Base-by-base conservation (phyloP, 2,888 invertebrate species). In the Lymantria monacha region DNA sequence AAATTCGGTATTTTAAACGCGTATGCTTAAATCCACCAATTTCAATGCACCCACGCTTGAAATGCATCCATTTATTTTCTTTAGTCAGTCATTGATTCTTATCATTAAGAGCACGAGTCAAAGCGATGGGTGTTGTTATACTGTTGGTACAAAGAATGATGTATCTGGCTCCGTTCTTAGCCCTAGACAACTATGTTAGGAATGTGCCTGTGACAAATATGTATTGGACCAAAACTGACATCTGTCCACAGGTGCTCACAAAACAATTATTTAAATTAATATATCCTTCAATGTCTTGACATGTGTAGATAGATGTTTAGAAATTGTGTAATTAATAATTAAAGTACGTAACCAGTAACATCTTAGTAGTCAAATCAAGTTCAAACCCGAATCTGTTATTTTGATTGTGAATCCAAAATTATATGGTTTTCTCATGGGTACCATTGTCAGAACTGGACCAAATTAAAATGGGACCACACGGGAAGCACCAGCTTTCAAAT, bases 131-230 rank as follows among this genome's bases (percentile, higher is more conserved):
- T 62, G 48, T 53, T 46, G n/a, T n/a, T 38, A n/a, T 41, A 9
- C 12, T 11, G 12, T 41, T 38, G 13, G 37, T 48, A 44, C 41
- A 67, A 59, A 65, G 66, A 53, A 75, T 81, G 80, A 81, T 81
- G 72, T 59, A 81, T 76, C 63, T 55, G 49, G 57, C 51, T 51
- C 45, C 48, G 42, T 47, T 36, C 43, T 30, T 41, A 42, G 42
- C 51, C 59, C 48, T 51, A 49, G 55, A 48, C 51, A 55, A 65
- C 57, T 60, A 79, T 72, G 74, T 61, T 1, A 53, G 68, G 79
- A 72, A 83, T 78, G 71, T 55, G 51, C 48, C 53, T 71, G 69
- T 82, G 83, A 85, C 84, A 83, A 83, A 85, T 83, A 77, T 73
- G 61, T 73, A 82, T 78, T 74, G 69, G 56, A 49, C 53, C 49